Conservation (phyloP, 2,888 invertebrate genomes). For the Pherbina coryleti region DNA sequence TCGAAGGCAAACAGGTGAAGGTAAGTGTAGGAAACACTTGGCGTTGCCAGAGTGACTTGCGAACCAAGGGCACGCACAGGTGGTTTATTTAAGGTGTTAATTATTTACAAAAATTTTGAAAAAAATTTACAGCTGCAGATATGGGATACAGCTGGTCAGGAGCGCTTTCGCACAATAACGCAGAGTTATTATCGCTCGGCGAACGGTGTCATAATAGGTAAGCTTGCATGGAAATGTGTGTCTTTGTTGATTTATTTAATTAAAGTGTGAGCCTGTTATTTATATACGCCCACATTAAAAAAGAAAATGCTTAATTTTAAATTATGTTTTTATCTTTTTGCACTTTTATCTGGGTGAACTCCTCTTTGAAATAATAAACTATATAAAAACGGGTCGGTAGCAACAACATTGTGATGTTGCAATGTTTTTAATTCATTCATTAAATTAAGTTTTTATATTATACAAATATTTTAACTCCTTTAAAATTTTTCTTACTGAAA, state of each 20-base stretch:
- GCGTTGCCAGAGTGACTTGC: not conserved
- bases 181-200: slow-evolving; percentile 98
- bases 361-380: too few species aligned
- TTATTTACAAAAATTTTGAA: slow-evolving; percentile 7
- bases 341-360: too few species aligned
- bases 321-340: not conserved
- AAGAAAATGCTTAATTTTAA: too few species aligned
- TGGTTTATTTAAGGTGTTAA: not conserved
- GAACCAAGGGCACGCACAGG: not conserved
- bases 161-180: slow-evolving; percentile 95
- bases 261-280: too few species aligned
- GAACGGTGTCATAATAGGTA: slow-evolving; percentile 94
- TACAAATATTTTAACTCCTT: too few species aligned
- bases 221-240: slow-evolving; percentile 41
- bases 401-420: too few species aligned
- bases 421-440: too few species aligned
- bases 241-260: too few species aligned
- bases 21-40: slow-evolving; percentile 70
- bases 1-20: slow-evolving; percentile 96
- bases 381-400: too few species aligned
- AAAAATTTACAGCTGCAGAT: slow-evolving; percentile 76
- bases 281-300: too few species aligned
- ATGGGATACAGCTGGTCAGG: slow-evolving; percentile 98
- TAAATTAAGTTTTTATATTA: too few species aligned
- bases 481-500: not conserved